A percentile compares a stretch with the other conserved stretches of the same genome.
Evolutionary conservation across 2,888 invertebrate species (phyloP).

Genomic region (Clusia tigrina): DNA sequence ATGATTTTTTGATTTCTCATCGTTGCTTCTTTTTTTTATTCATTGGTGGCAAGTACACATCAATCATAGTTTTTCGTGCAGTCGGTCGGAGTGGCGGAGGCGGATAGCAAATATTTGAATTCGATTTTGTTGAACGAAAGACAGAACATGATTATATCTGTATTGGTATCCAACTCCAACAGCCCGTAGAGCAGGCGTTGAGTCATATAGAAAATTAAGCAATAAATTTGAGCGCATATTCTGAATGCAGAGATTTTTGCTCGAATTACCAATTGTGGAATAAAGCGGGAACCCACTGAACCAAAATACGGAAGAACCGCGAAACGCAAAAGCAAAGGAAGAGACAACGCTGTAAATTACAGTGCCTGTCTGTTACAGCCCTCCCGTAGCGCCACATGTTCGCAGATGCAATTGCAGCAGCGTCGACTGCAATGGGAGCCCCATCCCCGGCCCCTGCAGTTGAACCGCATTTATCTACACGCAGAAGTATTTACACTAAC

Average conservation of each 20-base stretch:
- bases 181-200: neutral
- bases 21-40: neutral
- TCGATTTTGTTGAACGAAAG: slow-evolving; percentile 31
- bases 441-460: slow-evolving; percentile 7
- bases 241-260: neutral
- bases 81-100: slow-evolving; percentile 11
- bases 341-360: slow-evolving; percentile 44
- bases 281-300: slow-evolving; percentile 13
- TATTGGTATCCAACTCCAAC: slow-evolving; percentile 1
- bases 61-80: neutral
- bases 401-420: slow-evolving; percentile 26
- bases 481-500: slow-evolving; percentile 56
- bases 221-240: slow-evolving; percentile 39
- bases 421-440: neutral
- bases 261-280: slow-evolving; percentile 11
- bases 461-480: slow-evolving; percentile 48
- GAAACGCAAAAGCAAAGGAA: slow-evolving; percentile 14
- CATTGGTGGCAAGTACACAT: slow-evolving; percentile 11
- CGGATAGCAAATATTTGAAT: slow-evolving; percentile 50
- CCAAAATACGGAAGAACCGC: slow-evolving; percentile 33
- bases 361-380: slow-evolving; percentile 41
- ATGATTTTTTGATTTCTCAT: slow-evolving; percentile 30
- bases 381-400: slow-evolving; percentile 28
- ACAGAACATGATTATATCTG: neutral
- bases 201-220: slow-evolving; percentile 37